phyloP scores from a whole-genome alignment of 2,797 vertebrate species.

The Garrulus glandarius region DNA sequence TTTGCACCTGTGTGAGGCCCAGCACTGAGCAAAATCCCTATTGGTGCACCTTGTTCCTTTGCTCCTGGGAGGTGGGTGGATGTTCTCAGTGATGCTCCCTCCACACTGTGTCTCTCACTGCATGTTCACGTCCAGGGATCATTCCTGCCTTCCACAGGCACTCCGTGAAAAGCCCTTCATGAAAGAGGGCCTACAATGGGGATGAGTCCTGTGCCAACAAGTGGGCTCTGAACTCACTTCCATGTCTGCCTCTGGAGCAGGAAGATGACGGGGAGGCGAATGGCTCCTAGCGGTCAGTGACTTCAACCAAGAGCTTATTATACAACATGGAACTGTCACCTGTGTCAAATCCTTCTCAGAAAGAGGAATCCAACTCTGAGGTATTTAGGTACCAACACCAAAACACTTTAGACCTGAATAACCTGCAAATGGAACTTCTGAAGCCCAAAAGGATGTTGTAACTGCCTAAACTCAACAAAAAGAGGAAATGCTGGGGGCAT shows the following conservation, averaged over 20 bases:
- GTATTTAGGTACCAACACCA: not conserved
- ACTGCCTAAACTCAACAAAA: not conserved
- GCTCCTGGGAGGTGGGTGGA: not conserved
- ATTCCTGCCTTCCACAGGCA: not conserved
- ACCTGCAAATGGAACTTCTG: not conserved
- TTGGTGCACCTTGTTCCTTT: not conserved
- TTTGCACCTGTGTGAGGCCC: fast-evolving
- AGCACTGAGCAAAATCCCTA: not conserved
- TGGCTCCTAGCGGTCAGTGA: fast-evolving
- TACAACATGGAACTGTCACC: not conserved
- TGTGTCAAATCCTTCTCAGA: not conserved
- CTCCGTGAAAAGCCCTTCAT: fast-evolving
- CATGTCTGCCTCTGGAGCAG: not conserved
- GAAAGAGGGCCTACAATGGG: fast-evolving
- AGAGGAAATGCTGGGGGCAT: not conserved
- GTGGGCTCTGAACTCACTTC: not conserved
- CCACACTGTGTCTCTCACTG: fast-evolving
- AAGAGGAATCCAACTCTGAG: not conserved
- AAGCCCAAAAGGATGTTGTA: not conserved
- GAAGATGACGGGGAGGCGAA: not conserved
- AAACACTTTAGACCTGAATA: not conserved
- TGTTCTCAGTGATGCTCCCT: fast-evolving
- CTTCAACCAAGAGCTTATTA: not conserved
- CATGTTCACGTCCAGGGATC: fast-evolving
- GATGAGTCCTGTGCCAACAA: not conserved